phyloP scores from a whole-genome alignment of 2,797 vertebrate species.

The Echeneis naucrates region DNA sequence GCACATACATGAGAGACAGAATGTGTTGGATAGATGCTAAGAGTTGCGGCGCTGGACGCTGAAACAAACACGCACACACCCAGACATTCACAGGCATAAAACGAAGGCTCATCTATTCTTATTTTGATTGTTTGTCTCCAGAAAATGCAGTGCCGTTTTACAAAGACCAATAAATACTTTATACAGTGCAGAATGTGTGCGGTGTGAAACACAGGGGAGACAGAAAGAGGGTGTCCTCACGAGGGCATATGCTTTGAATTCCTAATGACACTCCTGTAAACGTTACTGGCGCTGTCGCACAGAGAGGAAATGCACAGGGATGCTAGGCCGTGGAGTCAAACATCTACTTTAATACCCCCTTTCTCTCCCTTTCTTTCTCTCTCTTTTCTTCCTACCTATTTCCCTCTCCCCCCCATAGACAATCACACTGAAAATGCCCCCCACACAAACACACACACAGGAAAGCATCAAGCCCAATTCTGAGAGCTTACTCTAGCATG shows the following conservation, averaged over 20 bases:
- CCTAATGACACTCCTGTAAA: slow-evolving; percentile 88
- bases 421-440: slow-evolving; percentile 46
- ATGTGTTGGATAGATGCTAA: slow-evolving; percentile 36
- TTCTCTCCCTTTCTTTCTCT: slow-evolving; percentile 46
- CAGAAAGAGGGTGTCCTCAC: slow-evolving; percentile 83
- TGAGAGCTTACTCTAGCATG: slow-evolving; percentile 82
- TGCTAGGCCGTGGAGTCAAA: slow-evolving; percentile 69
- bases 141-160: slow-evolving; percentile 80
- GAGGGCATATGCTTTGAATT: slow-evolving; percentile 89
- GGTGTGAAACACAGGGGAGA: slow-evolving; percentile 82
- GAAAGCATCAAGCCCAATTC: slow-evolving; percentile 78
- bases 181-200: slow-evolving; percentile 88
- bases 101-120: slow-evolving; percentile 60
- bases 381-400: slow-evolving; percentile 56
- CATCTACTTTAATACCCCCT: slow-evolving; percentile 70
- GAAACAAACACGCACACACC: neutral
- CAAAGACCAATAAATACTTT: slow-evolving; percentile 90
- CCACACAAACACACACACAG: slow-evolving; percentile 60
- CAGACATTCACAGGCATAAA: slow-evolving; percentile 23
- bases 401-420: slow-evolving; percentile 44
- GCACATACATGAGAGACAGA: slow-evolving; percentile 56
- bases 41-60: slow-evolving; percentile 46
- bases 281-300: slow-evolving; percentile 77
- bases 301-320: slow-evolving; percentile 73
- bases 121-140: slow-evolving; percentile 76